Evolutionary conservation across 2,797 vertebrate genomes (phyloP).

Genomic region (Miichthys miiuy): DNA sequence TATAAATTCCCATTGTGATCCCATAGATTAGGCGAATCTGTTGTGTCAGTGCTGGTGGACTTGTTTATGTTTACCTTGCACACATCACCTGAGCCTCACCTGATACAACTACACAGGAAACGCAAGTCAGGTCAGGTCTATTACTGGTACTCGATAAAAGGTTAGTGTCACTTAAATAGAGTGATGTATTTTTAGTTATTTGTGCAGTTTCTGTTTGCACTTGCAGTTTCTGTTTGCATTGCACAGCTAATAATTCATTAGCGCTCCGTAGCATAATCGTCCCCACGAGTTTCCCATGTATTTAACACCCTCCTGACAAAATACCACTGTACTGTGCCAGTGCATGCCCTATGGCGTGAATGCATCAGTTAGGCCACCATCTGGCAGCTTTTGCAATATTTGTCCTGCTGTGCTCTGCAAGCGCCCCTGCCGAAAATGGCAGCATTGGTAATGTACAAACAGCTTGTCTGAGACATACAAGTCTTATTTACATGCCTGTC

Average conservation of each 20-base stretch:
- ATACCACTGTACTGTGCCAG: slow-evolving; percentile 34
- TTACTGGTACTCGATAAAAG: slow-evolving; percentile 2
- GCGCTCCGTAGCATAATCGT: slow-evolving; percentile 32
- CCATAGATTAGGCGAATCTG: slow-evolving; percentile 45
- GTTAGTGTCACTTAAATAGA: neutral
- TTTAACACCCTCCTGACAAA: slow-evolving; percentile 49
- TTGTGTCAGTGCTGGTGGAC: slow-evolving; percentile 20
- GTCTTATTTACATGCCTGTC: slow-evolving; percentile 67
- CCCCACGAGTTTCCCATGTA: slow-evolving; percentile 20
- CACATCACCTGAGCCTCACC: slow-evolving; percentile 24
- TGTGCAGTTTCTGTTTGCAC: neutral
- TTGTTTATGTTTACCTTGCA: slow-evolving; percentile 40
- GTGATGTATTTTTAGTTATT: neutral
- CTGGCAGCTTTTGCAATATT: slow-evolving; percentile 64
- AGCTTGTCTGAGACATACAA: slow-evolving; percentile 63
- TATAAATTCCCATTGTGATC: slow-evolving; percentile 61
- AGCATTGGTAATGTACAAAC: slow-evolving; percentile 62
- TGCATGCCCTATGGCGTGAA: slow-evolving; percentile 53
- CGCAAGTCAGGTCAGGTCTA: neutral
- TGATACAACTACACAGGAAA: neutral
- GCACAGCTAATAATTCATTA: slow-evolving; percentile 5
- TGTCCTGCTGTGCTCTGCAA: slow-evolving; percentile 60
- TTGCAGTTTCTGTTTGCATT: too few relatives aligned
- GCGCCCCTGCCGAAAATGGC: slow-evolving; percentile 48
- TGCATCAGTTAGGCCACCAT: slow-evolving; percentile 69